A percentile compares a stretch with the other conserved stretches of the same genome.
phyloP scores from a whole-genome alignment of 2,888 invertebrate genomes.

The Mystacides longicornis region DNA sequence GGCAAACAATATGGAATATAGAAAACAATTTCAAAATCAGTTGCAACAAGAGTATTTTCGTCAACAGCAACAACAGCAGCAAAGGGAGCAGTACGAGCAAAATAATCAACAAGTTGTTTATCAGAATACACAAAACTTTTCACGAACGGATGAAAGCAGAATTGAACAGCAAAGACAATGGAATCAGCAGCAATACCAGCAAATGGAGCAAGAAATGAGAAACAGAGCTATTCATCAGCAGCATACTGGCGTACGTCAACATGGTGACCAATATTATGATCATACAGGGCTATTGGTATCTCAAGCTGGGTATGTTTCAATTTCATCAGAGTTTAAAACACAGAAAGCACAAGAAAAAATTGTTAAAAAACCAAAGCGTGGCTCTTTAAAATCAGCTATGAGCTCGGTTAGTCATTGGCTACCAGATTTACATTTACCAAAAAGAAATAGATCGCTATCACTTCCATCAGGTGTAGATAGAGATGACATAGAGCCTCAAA shows the following conservation, averaged over 20 bases:
- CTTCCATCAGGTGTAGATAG: constrained; percentile 64
- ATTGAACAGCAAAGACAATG: constrained; percentile 31
- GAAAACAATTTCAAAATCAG: constrained; percentile 48
- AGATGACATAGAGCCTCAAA: constrained; percentile 43
- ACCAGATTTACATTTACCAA: constrained; percentile 71
- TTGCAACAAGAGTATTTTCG: constrained; percentile 48
- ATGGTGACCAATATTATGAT: constrained; percentile 39
- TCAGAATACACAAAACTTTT: constrained; percentile 24
- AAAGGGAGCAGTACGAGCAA: constrained; percentile 41
- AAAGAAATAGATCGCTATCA: constrained; percentile 74
- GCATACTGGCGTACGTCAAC: constrained; percentile 12
- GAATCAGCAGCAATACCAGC: constrained; percentile 30
- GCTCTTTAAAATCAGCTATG: constrained; percentile 72
- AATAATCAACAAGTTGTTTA: constrained; percentile 40
- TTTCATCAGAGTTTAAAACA: constrained; percentile 59
- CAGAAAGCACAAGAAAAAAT: constrained; percentile 48
- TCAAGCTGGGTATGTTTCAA: constrained; percentile 70
- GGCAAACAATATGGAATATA: constrained; percentile 44
- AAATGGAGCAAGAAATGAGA: constrained; percentile 39
- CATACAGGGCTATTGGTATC: constrained; percentile 61
- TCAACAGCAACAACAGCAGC: constrained; percentile 36
- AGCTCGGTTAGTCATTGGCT: constrained; percentile 73
- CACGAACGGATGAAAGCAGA: constrained; percentile 18
- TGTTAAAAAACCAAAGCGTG: constrained; percentile 60
- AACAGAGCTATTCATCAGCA: constrained; percentile 47